Evolutionary conservation across 1,140 invertebrate species (phyloP).

Genomic region (Drosophila lini): DNA sequence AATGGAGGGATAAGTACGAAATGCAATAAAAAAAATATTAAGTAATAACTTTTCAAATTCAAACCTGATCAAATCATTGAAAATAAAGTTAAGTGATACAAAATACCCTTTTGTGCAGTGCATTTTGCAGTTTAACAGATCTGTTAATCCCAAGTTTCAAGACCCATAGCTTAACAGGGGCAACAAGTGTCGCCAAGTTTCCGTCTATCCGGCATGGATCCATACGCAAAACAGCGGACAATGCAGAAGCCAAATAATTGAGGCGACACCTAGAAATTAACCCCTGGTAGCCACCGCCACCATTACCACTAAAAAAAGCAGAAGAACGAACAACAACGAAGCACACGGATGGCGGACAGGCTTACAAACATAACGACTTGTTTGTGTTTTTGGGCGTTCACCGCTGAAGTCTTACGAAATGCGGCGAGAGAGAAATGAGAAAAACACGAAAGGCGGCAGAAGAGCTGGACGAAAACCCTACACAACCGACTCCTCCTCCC

Average conservation of each 20-base stretch:
- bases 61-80: background rate
- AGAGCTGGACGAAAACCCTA: slow-evolving; percentile 27
- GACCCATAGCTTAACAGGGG: slow-evolving; percentile 8
- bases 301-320: slow-evolving; percentile 6
- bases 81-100: background rate
- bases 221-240: background rate
- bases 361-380: slow-evolving; percentile 30
- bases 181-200: slow-evolving; percentile 40
- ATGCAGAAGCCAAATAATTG: slow-evolving; percentile 31
- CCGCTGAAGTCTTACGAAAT: slow-evolving; percentile 50
- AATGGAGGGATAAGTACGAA: background rate
- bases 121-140: background rate
- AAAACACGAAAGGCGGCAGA: slow-evolving; percentile 24
- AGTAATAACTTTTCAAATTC: no score
- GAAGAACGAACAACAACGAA: background rate
- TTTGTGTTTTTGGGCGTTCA: slow-evolving; percentile 56
- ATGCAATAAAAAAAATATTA: background rate
- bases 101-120: background rate
- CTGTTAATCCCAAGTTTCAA: slow-evolving; percentile 7
- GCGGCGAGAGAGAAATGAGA: slow-evolving; percentile 28
- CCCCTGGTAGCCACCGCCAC: slow-evolving; percentile 20
- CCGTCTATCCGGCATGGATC: background rate
- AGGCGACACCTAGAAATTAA: slow-evolving; percentile 48
- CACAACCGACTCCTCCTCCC: slow-evolving; percentile 18
- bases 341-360: slow-evolving; percentile 8